A percentile compares a stretch with the other conserved stretches of the same genome.
Evolutionary conservation across 2,113 vertebrate genomes (phyloP).

Genomic region (Mustela nigripes): DNA sequence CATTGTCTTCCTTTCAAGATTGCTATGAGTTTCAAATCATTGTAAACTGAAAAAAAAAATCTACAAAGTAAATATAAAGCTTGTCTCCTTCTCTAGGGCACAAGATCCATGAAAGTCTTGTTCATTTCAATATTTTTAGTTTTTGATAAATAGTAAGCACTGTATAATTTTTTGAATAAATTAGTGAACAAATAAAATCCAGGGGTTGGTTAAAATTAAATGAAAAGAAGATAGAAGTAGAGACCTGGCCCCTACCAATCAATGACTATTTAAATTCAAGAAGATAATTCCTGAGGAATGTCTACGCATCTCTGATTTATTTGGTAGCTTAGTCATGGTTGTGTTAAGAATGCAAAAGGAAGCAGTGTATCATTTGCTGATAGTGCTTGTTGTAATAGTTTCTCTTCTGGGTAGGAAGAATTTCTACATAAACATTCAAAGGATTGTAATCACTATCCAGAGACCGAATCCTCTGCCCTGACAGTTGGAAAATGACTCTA

Average conservation of each 20-base stretch:
- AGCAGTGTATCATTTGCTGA: not conserved
- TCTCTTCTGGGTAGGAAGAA: conserved; percentile 17
- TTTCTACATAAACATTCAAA: conserved; percentile 55
- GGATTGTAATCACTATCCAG: conserved; percentile 58
- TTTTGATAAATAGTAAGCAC: not conserved
- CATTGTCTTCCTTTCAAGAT: not conserved
- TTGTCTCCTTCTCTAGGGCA: not conserved
- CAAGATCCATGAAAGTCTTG: not conserved
- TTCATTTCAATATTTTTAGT: not conserved
- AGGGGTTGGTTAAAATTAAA: not conserved
- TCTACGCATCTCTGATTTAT: conserved; percentile 31
- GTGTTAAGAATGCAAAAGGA: not conserved
- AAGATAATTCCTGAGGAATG: conserved; percentile 28
- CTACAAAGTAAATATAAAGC: not conserved
- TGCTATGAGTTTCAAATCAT: not conserved
- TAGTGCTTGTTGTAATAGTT: not conserved
- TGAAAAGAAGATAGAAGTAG: not conserved
- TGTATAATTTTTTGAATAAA: not conserved
- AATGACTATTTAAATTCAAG: conserved; percentile 24
- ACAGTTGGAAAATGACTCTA: conserved; percentile 70
- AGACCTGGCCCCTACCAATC: not conserved
- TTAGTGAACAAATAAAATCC: not conserved
- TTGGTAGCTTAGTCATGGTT: conserved; percentile 38
- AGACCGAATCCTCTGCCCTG: conserved; percentile 52
- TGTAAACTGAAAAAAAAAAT: not conserved